Conservation (phyloP, 2,888 invertebrate species). For the Periphyllus acericola region DNA sequence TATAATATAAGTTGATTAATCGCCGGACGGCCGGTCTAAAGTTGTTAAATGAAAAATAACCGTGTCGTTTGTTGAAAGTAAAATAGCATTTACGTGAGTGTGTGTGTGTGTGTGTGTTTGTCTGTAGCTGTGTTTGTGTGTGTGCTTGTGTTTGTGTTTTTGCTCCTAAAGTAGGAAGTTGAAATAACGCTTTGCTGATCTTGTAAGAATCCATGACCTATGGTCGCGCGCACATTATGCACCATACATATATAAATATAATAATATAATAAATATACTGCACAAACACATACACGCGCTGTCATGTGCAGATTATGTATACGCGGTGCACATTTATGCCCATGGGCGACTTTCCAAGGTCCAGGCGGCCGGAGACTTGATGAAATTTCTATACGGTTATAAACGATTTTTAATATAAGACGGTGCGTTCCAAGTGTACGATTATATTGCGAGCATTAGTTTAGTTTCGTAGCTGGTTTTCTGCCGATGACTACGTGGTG, state of each 20-base stretch:
- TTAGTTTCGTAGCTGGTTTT: background rate
- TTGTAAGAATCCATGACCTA: conserved; percentile 51
- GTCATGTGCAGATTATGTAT: background rate
- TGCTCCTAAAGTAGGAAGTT: conserved; percentile 40
- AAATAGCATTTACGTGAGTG: background rate
- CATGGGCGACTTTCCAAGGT: conserved; percentile 44
- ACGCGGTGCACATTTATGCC: conserved; percentile 30
- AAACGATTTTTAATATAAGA: conserved; percentile 14
- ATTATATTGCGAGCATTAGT: background rate
- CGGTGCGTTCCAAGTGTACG: background rate
- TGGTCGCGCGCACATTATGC: background rate
- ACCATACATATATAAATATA: background rate
- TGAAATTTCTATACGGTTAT: conserved; percentile 21
- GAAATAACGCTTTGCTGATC: background rate
- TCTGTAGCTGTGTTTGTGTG: background rate
- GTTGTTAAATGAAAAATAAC: conserved; percentile 42
- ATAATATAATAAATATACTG: background rate
- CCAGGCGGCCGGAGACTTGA: background rate
- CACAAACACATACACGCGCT: background rate
- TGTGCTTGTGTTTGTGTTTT: background rate
- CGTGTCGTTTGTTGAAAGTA: conserved; percentile 30
- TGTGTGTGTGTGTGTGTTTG: background rate
- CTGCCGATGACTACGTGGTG: background rate
- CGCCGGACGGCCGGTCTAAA: background rate
- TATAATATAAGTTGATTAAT: conserved; percentile 26